Conservation (phyloP, 2,888 invertebrate species). For the Himalopsyche kuldschensis region DNA sequence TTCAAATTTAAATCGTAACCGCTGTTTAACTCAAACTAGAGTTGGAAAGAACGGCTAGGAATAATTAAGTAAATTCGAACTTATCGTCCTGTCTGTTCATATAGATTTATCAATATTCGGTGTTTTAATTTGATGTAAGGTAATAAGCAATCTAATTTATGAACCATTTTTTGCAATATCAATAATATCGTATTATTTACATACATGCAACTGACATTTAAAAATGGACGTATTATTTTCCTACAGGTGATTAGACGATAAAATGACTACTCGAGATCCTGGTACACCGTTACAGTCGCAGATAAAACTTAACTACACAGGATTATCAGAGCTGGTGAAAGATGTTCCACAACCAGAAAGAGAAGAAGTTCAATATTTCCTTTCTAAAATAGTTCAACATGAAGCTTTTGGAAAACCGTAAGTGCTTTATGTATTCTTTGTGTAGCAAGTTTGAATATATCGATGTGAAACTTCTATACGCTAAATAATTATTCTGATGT, state of each 20-base stretch:
- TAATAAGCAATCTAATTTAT: no score
- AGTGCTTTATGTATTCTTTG: conserved; percentile 43
- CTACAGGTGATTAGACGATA: background rate
- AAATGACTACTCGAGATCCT: background rate
- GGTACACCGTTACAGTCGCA: background rate
- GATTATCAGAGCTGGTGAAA: background rate
- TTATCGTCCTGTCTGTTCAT: background rate
- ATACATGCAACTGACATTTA: no score
- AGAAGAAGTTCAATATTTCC: conserved; percentile 46
- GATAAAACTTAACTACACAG: background rate
- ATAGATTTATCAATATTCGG: background rate
- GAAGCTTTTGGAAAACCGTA: conserved; percentile 64
- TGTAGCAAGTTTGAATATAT: no score
- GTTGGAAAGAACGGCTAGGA: background rate
- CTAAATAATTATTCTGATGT: background rate
- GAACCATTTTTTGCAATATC: no score
- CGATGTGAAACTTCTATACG: background rate
- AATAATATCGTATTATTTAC: no score
- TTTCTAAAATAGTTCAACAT: conserved; percentile 60
- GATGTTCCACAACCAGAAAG: conserved; percentile 46
- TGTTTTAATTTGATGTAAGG: background rate
- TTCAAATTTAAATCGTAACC: background rate
- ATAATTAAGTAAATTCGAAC: background rate
- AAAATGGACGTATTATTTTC: no score
- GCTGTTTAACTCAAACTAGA: background rate